Base-by-base conservation (phyloP, 2,888 invertebrate species). In the Perdita meconis region DNA sequence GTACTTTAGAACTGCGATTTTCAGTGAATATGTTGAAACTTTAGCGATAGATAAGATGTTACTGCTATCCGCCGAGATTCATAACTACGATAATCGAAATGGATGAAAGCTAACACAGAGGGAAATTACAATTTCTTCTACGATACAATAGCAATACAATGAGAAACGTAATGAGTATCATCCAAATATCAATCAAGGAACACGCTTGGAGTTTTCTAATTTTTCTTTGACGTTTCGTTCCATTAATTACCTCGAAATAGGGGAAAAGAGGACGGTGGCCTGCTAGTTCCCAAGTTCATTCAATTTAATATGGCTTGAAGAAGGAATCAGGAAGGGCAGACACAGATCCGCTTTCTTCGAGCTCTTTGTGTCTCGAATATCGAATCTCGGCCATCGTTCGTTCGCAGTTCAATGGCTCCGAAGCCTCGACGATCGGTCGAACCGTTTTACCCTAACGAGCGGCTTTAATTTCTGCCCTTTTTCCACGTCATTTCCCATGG, bases 401-500 rank as follows among this genome's bases (percentile, higher is more conserved):
- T 75, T 85, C 69, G 73, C 74, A 78, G 83, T 24, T 75, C 68
- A 71, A 59, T 61, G 74, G 60, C 53, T 67, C 12, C 79, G 61
- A 59, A 67, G 56, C 67, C 47, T 63, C 67, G 68, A 13, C 78
- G 73, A 83, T 75, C 72, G 71, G 60, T 55, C 70, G 50, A 67
- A 69, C 44, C 80, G 76, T 63, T 78, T 64, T 80, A 53, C 42
- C 75, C 80, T 85, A 85, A 85, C 85, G 84, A 85, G 84, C 84
- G 71, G 71, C 84, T 86, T 84, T 85, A 85, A 85, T 85, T 85
- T 79, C 86, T 84, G 70, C 84, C 75, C 80, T 82, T 56, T 84
- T 85, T 85, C 86, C 86, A 65, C 82, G 63, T 79, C 86, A 82
- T 86, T 85, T 85, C 69, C 72, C 71, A 19, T 36, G 69, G 64